Percentiles rank a stretch among this genome's conserved stretches.
These are phyloP conservation scores for Hipparchia semele DNA, from an alignment of 2,888 invertebrate species.

Conservation along the genomic window DNA sequence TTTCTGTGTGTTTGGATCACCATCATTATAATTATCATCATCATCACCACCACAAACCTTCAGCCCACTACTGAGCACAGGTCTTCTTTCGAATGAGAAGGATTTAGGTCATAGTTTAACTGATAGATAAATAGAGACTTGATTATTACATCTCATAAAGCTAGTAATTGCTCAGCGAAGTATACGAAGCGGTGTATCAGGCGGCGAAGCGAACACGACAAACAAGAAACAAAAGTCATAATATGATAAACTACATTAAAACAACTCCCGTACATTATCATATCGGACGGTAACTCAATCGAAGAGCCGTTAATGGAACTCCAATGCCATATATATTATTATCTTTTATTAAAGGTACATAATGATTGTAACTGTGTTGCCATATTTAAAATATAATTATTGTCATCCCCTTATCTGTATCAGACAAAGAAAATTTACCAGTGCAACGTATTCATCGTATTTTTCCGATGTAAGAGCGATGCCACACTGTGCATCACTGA, in stretches of 20 bases:
- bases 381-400: conserved; percentile 3
- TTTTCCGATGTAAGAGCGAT: too few species aligned
- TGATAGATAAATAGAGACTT: too few species aligned
- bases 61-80: too few species aligned
- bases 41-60: too few species aligned
- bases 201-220: conserved; percentile 26
- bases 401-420: too few species aligned
- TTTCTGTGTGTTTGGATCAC: too few species aligned
- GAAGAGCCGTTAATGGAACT: conserved; percentile 37
- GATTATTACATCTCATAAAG: too few species aligned
- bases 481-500: too few species aligned
- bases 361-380: conserved; percentile 3
- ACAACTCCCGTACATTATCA: conserved; percentile 40
- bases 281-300: conserved; percentile 40
- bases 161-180: conserved; percentile 18
- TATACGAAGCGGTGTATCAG: conserved; percentile 31
- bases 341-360: conserved; percentile 25
- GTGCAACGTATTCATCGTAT: too few species aligned
- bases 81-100: too few species aligned
- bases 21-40: too few species aligned
- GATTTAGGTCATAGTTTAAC: too few species aligned
- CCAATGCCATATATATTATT: conserved; percentile 28
- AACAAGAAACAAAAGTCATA: conserved; percentile 40
- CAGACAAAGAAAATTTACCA: not conserved
- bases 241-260: conserved; percentile 40